Evolutionary conservation across 2,888 invertebrate species (phyloP).

Genomic region (Tinea pellionella): DNA sequence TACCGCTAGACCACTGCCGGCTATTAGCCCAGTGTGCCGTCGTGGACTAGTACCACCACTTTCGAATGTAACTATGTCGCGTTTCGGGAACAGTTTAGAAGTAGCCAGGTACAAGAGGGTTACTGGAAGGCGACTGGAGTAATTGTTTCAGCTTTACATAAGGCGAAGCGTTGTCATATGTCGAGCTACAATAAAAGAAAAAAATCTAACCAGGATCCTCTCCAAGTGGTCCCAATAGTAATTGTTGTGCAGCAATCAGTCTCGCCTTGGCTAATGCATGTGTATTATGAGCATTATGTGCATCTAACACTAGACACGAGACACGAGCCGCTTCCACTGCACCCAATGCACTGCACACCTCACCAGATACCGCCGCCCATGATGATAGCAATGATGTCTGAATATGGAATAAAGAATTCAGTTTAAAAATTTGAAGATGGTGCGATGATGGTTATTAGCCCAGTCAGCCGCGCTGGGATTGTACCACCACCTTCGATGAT

Average conservation of each 20-base stretch:
- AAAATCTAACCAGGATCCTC: slow-evolving; percentile 44
- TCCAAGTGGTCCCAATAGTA: slow-evolving; percentile 45
- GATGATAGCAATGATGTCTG: slow-evolving; percentile 85
- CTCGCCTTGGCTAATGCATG: slow-evolving; percentile 82
- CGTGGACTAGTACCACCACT: too few relatives aligned
- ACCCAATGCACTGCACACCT: slow-evolving; percentile 79
- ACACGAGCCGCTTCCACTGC: slow-evolving; percentile 84
- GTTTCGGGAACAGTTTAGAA: too few relatives aligned
- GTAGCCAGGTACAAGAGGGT: too few relatives aligned
- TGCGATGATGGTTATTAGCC: too few relatives aligned
- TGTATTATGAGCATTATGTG: slow-evolving; percentile 66
- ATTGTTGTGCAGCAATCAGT: slow-evolving; percentile 82
- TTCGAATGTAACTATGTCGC: too few relatives aligned
- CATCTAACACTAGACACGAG: slow-evolving; percentile 81
- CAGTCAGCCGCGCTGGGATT: too few relatives aligned
- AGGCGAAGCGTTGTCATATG: too few relatives aligned
- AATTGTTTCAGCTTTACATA: too few relatives aligned
- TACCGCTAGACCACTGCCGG: too few relatives aligned
- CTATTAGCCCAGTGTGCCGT: too few relatives aligned
- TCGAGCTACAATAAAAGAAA: background rate
- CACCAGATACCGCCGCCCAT: slow-evolving; percentile 86
- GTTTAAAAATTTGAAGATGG: background rate
- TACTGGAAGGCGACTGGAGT: too few relatives aligned
- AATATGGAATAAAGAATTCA: background rate
- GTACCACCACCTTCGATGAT: too few relatives aligned